Evolutionary conservation across 2,113 vertebrate genomes (phyloP).

Genomic region (Brachirus orientalis): DNA sequence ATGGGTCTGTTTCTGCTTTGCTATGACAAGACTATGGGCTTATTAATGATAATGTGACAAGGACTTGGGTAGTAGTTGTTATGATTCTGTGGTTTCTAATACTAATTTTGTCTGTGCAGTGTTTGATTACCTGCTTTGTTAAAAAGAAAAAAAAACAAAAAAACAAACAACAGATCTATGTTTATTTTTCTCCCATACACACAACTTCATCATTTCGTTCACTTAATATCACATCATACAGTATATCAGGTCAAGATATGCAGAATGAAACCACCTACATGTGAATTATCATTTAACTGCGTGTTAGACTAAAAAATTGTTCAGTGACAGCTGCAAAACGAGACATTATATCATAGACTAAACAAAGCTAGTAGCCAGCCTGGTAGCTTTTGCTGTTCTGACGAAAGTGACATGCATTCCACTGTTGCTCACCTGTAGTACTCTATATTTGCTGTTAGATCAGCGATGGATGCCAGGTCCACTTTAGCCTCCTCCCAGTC

Average conservation of each 20-base stretch:
- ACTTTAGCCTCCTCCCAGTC: slow-evolving; percentile 81
- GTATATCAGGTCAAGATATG: slow-evolving; percentile 30
- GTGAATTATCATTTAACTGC: no score
- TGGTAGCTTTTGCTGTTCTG: no score
- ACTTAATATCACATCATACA: slow-evolving; percentile 40
- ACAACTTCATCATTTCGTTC: slow-evolving; percentile 13
- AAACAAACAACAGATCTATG: no score
- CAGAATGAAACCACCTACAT: no score
- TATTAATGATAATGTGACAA: slow-evolving; percentile 14
- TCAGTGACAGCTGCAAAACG: background rate
- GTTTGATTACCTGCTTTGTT: background rate
- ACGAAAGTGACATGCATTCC: background rate
- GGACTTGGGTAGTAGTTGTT: background rate
- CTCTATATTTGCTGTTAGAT: slow-evolving; percentile 80
- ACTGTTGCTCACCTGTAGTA: slow-evolving; percentile 87
- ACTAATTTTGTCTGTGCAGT: background rate
- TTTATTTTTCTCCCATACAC: no score
- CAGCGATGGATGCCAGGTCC: slow-evolving; percentile 82
- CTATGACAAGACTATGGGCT: background rate
- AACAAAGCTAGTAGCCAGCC: no score
- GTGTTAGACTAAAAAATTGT: slow-evolving; percentile 9
- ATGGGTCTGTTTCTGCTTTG: background rate
- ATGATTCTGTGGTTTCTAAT: background rate
- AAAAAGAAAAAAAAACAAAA: no score
- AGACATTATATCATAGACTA: slow-evolving; percentile 2